Base-by-base conservation (phyloP, 1,140 invertebrate species). In the Mylabris phalerata region DNA sequence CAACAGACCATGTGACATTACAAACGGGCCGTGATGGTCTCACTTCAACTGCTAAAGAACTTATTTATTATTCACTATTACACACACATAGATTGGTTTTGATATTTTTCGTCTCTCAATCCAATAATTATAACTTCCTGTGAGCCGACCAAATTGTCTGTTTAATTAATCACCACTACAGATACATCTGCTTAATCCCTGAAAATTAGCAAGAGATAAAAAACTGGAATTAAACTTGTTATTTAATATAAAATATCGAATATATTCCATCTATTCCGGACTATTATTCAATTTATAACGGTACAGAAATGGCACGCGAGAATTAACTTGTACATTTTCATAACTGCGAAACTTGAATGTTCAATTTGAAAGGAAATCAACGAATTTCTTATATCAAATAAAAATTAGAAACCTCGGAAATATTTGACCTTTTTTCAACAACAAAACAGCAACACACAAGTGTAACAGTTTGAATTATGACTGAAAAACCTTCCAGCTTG, bases 401-500 rank as follows among this genome's bases (percentile, higher is more conserved):
- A 32, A 32, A 32, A 32, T 5, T 5, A 32, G 32, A 32, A 32
- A 3, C 32, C 32, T 13, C n/a, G 43, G 9, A 13, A 44, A 13
- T 5, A 44, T 44, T 11, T n/a, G 13, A 48, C 69, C 67, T 67
- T 67, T 64, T 60, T 71, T 56, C 65, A 71, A 71, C 67, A 67
- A 69, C 64, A 65, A 65, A 67, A 67, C 66, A 60, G 61, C 67
- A 62, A 69, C 32, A 57, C 27, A 58, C 56, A 63, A 68, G 65
- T 69, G 67, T 64, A 67, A 67, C 65, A 62, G 62, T 71, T 71
- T 71, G 69, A 71, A 66, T 71, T 70, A 71, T 70, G 61, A 59
- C 55, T 42, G 39, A 43, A 32, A 32, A 56, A 61, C 65, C 68
- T 69, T 70, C 70, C 69, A 68, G 68, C 61, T 61, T 58, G 48